Evolutionary conservation across 2,113 vertebrate genomes (phyloP).

Genomic region (Orthonyx spaldingii): DNA sequence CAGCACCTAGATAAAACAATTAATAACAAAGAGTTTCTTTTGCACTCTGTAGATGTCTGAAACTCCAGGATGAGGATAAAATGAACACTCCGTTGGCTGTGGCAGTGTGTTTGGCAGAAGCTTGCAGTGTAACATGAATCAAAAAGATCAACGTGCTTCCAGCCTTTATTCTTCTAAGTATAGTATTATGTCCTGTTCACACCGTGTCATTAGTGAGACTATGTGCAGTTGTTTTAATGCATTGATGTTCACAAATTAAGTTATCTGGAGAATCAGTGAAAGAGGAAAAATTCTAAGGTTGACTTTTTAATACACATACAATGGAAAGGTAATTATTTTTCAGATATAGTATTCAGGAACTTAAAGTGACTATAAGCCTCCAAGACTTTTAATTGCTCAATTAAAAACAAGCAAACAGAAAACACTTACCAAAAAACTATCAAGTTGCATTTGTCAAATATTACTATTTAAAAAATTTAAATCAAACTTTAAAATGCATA

Average conservation of each 20-base stretch:
- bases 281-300: not conserved
- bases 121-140: not conserved
- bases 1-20: not conserved
- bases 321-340: not conserved
- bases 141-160: not conserved
- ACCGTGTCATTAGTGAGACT: not conserved
- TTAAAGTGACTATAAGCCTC: not conserved
- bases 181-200: not conserved
- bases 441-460: not conserved
- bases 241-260: not conserved
- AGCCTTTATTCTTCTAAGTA: not conserved
- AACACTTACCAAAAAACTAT: not conserved
- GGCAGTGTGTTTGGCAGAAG: not conserved
- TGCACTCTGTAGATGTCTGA: not conserved
- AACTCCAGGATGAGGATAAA: not conserved
- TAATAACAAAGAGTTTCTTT: not conserved
- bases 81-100: not conserved
- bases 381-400: not conserved
- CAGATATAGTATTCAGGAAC: not conserved
- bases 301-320: not conserved
- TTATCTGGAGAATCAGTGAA: not conserved
- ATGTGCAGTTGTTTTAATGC: not conserved
- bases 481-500: not conserved
- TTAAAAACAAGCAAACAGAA: not conserved
- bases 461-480: not conserved